Conservation (phyloP, 1,140 invertebrate genomes). For the Acromyrmex charruanus region DNA sequence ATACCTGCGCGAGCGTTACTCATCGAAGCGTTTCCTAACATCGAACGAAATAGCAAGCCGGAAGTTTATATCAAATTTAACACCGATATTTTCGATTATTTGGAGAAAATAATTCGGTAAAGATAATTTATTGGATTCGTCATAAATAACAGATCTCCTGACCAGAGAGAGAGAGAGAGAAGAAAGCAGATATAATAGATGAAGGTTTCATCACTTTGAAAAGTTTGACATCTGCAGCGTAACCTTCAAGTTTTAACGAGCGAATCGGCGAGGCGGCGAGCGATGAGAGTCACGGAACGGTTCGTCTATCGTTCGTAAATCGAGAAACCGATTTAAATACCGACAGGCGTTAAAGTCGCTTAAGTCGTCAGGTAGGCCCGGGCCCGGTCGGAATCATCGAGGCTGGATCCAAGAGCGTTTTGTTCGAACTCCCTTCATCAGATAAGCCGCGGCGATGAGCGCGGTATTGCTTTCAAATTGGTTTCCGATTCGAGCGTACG, state of each 20-base stretch:
- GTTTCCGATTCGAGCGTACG: constrained; percentile 84
- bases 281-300: constrained; percentile 32
- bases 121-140: constrained; percentile 23
- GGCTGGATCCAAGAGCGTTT: constrained; percentile 75
- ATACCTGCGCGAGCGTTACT: constrained; percentile 20
- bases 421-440: constrained; percentile 77
- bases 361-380: constrained; percentile 68
- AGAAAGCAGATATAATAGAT: background rate
- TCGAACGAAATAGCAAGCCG: constrained; percentile 23
- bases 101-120: background rate
- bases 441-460: constrained; percentile 81
- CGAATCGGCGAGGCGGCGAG: background rate
- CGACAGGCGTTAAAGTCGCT: constrained; percentile 71
- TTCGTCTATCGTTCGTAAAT: too few species aligned
- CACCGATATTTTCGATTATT: constrained; percentile 8
- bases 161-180: background rate
- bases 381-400: constrained; percentile 68
- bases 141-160: background rate
- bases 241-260: background rate
- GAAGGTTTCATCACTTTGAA: constrained; percentile 11
- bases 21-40: constrained; percentile 12
- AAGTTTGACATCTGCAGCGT: background rate
- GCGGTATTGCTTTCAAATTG: constrained; percentile 85
- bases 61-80: constrained; percentile 17
- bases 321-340: constrained; percentile 71